Conservation (phyloP, 2,797 vertebrate genomes). For the Melanotaenia pygmaea region DNA sequence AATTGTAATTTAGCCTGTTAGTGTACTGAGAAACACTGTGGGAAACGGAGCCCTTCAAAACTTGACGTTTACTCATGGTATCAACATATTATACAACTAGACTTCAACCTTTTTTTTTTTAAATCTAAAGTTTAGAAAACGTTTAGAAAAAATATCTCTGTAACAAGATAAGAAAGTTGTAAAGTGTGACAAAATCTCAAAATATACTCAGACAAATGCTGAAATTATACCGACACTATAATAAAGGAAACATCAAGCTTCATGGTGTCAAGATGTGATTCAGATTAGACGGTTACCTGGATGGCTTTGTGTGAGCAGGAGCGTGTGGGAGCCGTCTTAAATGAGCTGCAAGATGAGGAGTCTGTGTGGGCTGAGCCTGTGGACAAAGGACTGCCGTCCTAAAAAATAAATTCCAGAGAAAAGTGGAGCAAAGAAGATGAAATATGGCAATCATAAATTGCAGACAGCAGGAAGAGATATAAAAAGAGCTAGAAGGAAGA, state of each 20-base stretch:
- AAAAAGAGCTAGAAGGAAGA: not conserved
- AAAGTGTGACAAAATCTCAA: too few relatives aligned
- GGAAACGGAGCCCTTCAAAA: not conserved
- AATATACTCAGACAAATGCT: too few relatives aligned
- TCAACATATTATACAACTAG: not conserved
- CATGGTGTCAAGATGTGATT: not conserved
- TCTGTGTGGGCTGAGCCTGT: constrained; percentile 93
- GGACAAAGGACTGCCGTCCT: constrained; percentile 95
- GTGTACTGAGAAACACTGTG: constrained; percentile 8
- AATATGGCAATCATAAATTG: constrained; percentile 14
- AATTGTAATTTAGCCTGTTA: constrained; percentile 33
- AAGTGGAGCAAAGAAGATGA: constrained; percentile 1
- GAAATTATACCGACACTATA: not conserved
- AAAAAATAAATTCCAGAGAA: constrained; percentile 81
- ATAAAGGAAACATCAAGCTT: not conserved
- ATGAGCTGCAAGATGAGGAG: constrained; percentile 90
- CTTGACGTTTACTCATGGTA: not conserved
- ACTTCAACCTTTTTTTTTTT: too few relatives aligned
- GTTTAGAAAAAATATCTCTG: too few relatives aligned
- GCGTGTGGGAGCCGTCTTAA: constrained; percentile 87
- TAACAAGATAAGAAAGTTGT: too few relatives aligned
- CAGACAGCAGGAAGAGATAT: constrained; percentile 2
- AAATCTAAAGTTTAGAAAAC: too few relatives aligned
- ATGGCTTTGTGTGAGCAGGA: constrained; percentile 90
- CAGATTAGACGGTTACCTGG: constrained; percentile 83